Evolutionary conservation across 2,888 invertebrate genomes (phyloP).

Genomic region (Iselma pallidipennis): DNA sequence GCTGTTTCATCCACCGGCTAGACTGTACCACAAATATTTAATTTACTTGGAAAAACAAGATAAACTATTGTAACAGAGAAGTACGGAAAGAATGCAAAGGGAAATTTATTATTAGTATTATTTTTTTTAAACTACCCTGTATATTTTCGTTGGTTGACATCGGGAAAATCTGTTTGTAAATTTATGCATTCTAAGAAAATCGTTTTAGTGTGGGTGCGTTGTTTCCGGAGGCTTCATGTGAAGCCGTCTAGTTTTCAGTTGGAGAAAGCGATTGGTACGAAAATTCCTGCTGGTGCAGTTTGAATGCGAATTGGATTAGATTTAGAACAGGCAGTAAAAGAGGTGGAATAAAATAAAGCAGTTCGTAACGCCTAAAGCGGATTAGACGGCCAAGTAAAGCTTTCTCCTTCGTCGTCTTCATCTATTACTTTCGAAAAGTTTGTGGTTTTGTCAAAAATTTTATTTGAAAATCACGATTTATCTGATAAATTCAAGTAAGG

Average conservation of each 20-base stretch:
- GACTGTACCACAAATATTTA: no score
- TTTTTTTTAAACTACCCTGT: no score
- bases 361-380: constrained; percentile 33
- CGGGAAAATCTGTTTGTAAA: neutral
- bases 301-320: constrained; percentile 50
- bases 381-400: constrained; percentile 26
- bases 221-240: neutral
- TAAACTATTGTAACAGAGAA: no score
- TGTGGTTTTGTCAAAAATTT: constrained; percentile 4
- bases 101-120: no score
- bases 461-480: no score
- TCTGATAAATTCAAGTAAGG: neutral
- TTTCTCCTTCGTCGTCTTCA: neutral
- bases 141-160: no score
- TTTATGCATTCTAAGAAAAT: neutral
- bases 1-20: no score
- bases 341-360: constrained; percentile 46
- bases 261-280: constrained; percentile 13
- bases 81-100: no score
- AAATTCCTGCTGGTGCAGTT: constrained; percentile 44
- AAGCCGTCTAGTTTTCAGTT: neutral
- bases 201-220: neutral
- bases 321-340: constrained; percentile 43
- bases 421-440: no score
- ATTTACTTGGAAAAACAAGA: no score